These are phyloP conservation scores for Peribatodes rhomboidaria DNA, from an alignment of 2,888 invertebrate species.

Conservation along the genomic window DNA sequence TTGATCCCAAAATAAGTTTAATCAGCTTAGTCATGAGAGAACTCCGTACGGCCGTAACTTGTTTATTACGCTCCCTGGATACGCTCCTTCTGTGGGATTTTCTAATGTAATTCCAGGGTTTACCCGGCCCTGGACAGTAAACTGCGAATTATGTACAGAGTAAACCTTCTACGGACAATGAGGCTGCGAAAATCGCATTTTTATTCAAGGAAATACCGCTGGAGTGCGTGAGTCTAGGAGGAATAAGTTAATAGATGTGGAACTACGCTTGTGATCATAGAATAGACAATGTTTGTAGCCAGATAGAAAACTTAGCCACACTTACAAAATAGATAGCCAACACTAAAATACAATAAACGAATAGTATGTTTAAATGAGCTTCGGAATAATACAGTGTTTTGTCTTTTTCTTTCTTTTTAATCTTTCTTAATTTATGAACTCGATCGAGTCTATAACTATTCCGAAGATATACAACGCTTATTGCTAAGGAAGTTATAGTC, in stretches of 20 bases:
- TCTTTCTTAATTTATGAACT: too few species aligned
- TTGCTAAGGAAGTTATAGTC: too few species aligned
- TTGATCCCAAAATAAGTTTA: constrained; percentile 30
- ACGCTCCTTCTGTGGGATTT: constrained; percentile 37
- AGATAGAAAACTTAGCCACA: too few species aligned
- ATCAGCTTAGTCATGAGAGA: constrained; percentile 31
- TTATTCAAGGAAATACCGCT: constrained; percentile 31
- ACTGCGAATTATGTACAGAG: constrained; percentile 37
- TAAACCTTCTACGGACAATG: constrained; percentile 35
- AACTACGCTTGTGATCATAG: background rate
- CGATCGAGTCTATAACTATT: too few species aligned
- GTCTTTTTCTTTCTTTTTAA: too few species aligned
- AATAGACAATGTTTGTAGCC: background rate
- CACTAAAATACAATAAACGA: too few species aligned
- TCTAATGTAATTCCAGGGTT: constrained; percentile 39
- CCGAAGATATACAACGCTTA: too few species aligned
- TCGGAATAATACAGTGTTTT: too few species aligned
- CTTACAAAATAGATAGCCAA: too few species aligned
- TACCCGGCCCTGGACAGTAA: constrained; percentile 36
- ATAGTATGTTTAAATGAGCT: too few species aligned
- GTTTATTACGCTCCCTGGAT: constrained; percentile 33
- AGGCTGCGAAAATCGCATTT: constrained; percentile 35
- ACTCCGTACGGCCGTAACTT: constrained; percentile 33
- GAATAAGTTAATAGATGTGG: background rate
- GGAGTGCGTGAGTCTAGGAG: constrained; percentile 3